These are phyloP conservation scores for Apodemia mormo DNA, from an alignment of 2,888 invertebrate genomes.

Conservation along the genomic window DNA sequence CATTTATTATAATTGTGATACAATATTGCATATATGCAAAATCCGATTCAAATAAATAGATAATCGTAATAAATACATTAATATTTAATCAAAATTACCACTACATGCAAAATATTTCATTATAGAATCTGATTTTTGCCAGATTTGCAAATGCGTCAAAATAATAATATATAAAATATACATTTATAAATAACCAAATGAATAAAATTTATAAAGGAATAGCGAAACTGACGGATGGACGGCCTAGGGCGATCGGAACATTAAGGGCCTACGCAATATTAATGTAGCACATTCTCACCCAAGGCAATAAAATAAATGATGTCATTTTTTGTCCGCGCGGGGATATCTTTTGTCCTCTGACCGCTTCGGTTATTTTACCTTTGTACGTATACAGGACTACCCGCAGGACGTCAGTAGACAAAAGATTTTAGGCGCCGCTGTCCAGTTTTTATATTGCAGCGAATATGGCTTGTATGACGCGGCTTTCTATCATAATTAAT, in stretches of 20 bases:
- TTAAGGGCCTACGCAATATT: constrained; percentile 75
- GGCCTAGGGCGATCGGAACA: constrained; percentile 71
- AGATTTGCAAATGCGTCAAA: background rate
- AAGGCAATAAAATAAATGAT: constrained; percentile 80
- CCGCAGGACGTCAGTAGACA: constrained; percentile 75
- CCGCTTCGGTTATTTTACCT: constrained; percentile 49
- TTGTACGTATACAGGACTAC: constrained; percentile 46
- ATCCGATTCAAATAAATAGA: too few relatives aligned
- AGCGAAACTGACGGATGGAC: constrained; percentile 58
- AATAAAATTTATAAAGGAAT: constrained; percentile 41
- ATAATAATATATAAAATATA: background rate
- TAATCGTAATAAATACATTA: too few relatives aligned
- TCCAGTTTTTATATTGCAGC: constrained; percentile 55
- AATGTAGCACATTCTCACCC: constrained; percentile 78
- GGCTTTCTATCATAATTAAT: constrained; percentile 78
- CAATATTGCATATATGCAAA: too few relatives aligned
- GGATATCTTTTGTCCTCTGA: constrained; percentile 67
- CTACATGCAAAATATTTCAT: too few relatives aligned
- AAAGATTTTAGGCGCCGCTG: constrained; percentile 76
- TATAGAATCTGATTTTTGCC: background rate
- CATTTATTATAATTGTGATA: too few relatives aligned
- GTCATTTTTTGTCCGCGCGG: constrained; percentile 78
- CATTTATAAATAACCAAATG: constrained; percentile 32
- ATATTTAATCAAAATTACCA: too few relatives aligned
- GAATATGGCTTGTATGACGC: constrained; percentile 53